Evolutionary conservation across 2,113 vertebrate genomes (phyloP), one percentile per base, ranked within the genome.

Genomic region (Phoenicopterus ruber): DNA sequence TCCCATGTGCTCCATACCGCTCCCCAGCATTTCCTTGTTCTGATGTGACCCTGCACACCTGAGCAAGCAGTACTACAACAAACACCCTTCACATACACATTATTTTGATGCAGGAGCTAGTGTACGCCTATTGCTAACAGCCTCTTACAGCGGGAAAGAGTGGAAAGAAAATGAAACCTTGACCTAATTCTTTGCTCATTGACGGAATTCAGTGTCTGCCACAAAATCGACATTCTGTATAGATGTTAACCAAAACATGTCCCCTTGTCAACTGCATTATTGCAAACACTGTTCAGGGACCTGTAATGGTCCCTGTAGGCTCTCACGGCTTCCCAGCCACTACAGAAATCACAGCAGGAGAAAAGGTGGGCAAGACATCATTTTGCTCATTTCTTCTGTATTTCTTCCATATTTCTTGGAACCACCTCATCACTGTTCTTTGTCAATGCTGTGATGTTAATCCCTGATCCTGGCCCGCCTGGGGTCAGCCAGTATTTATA

Each of bases 181-280:
- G 36, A 57, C 22, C 10, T 32, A 63, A 11, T 70, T 57, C 28
- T 63, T 63, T 63, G 18, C 18, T 38, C 9, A 38, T 36, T 38
- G 42, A 21, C 57, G 26, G 13, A 11, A 26, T 71, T 63, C 49
- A 50, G 49, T 31, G 34, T 38, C 34, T 61, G 70, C 32, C 36
- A 34, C 26, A 36, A 57, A 58, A 71, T 11, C 1, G 0, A 8
- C 2, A 44, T 47, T 71, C 57, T 6, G 1, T 17, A 18, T 1
- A 42, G 12, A 21, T 52, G 12, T n/a, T 57, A 74, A 46, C 13
- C 24, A 38, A 66, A 82, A 79, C 0, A 0, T 4, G 4, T 38
- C 14, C 22, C 38, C 88, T 19, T 57, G 8, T 28, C 32, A 42
- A 21, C 18, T 42, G 16, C 19, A 7, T 21, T 61, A 29, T 4